Base-by-base conservation (phyloP, 2,888 invertebrate species). In the Augochlorella aurata region DNA sequence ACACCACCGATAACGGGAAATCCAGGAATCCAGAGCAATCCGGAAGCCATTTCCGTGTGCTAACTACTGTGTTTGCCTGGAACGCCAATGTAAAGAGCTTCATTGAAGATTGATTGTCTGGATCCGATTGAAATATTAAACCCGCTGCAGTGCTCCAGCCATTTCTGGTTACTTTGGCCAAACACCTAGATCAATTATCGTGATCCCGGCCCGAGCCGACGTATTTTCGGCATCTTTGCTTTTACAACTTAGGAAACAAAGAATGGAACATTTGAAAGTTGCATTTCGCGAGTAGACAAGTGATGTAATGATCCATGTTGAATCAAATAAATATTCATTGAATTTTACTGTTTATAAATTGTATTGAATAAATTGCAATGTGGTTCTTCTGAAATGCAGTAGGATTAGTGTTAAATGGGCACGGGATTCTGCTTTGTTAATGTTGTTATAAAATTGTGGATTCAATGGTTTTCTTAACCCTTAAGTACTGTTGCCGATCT, bases 1-100 rank as follows among this genome's bases (percentile, higher is more conserved):
- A 75, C 79, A 74, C 77, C 80, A 63, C 49, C 77, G 87, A 86
- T 85, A 87, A 86, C 77, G 84, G 76, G 49, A 77, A 79, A 84
- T 79, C 83, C 77, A 63, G 52, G 74, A 82, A 83, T 77, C 63
- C 83, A 71, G 65, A 67, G 68, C 77, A 49, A 82, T 77, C 74
- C 49, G 74, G 77, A 77, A 77, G 29, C 77, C 58, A 74, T 81
- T 77, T 65, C 44, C 61, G 54, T 81, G 54, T 81, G 67, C 81
- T 82, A 75, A 76, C 76, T 72, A 67, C 70, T 61, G 45, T 81
- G 81, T 79, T 79, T 79, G 79, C 52, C 38, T 38, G 44, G 50
- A 24, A 47, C 71, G 67, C 79, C 70, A 79, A 67, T 74, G 74
- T 79, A 81, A 81, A 81, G 81, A 81, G 79, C 70, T 71, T 74